phyloP scores from a whole-genome alignment of 2,888 invertebrate genomes.

The Acanthacorydalis orientalis region DNA sequence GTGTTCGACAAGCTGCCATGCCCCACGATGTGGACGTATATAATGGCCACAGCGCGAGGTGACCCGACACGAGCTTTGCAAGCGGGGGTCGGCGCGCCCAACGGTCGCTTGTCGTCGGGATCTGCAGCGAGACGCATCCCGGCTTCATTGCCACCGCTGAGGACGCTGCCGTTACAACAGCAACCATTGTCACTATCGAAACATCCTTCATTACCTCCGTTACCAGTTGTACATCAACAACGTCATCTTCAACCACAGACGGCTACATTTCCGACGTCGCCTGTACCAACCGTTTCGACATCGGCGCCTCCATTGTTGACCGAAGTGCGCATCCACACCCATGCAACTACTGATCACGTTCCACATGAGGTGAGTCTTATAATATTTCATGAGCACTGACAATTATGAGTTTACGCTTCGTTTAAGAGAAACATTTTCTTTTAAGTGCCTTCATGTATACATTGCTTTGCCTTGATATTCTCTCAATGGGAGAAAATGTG shows the following conservation, averaged over 20 bases:
- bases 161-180: not conserved
- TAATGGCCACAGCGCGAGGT: slow-evolving; percentile 52
- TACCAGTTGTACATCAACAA: no score
- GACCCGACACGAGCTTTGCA: slow-evolving; percentile 33
- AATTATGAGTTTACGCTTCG: no score
- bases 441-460: no score
- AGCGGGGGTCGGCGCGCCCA: slow-evolving; percentile 13
- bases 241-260: no score
- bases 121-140: slow-evolving; percentile 48
- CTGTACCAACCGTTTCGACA: not conserved
- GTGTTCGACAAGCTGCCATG: slow-evolving; percentile 17
- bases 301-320: no score
- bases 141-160: not conserved
- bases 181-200: not conserved
- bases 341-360: no score
- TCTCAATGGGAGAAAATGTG: no score
- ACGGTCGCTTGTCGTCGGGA: slow-evolving; percentile 16
- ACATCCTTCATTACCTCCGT: not conserved
- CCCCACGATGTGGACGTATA: slow-evolving; percentile 52
- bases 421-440: no score
- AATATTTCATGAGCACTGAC: no score
- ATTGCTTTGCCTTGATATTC: no score
- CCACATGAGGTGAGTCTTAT: no score
- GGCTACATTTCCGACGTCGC: not conserved
- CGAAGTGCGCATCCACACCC: no score